Percentiles rank a stretch among this genome's conserved stretches.
Evolutionary conservation across 2,113 vertebrate species (phyloP).

Genomic region (Sphyrna mokarran): DNA sequence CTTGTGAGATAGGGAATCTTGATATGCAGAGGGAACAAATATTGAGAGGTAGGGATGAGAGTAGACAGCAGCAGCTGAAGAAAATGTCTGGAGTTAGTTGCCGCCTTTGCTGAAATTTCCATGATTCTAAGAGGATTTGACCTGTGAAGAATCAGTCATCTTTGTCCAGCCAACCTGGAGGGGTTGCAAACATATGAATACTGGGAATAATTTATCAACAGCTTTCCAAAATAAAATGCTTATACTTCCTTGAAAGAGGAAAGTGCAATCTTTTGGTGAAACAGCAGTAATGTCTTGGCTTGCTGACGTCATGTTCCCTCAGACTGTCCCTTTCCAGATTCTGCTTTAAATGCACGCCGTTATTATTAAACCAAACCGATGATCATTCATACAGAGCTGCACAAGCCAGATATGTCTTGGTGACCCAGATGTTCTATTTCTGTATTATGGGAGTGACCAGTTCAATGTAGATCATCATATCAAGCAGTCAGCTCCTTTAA

Average conservation of each 20-base stretch:
- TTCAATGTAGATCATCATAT: not conserved
- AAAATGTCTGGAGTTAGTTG: not conserved
- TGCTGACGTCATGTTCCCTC: not conserved
- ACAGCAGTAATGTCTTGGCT: not conserved
- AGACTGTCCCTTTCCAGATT: not conserved
- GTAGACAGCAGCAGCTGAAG: not conserved
- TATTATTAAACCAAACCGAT: not conserved
- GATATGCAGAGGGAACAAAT: not conserved
- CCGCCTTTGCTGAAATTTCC: not conserved
- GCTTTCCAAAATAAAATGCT: not conserved
- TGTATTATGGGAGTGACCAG: slow-evolving; percentile 18
- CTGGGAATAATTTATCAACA: not conserved
- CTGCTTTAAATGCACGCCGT: not conserved
- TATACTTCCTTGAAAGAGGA: not conserved
- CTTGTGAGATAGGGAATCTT: not conserved
- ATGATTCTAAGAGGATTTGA: not conserved
- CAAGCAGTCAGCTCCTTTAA: not conserved
- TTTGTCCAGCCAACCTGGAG: not conserved
- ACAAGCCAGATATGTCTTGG: slow-evolving; percentile 20
- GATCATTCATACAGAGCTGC: slow-evolving; percentile 1
- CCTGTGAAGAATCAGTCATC: not conserved
- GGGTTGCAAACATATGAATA: not conserved
- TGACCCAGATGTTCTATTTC: slow-evolving; percentile 36
- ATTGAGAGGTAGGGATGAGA: not conserved
- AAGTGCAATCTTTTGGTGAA: not conserved